Percentiles rank a stretch among this genome's conserved stretches.
phyloP scores from a whole-genome alignment of 2,888 invertebrate species.

The Andrena marginata region DNA sequence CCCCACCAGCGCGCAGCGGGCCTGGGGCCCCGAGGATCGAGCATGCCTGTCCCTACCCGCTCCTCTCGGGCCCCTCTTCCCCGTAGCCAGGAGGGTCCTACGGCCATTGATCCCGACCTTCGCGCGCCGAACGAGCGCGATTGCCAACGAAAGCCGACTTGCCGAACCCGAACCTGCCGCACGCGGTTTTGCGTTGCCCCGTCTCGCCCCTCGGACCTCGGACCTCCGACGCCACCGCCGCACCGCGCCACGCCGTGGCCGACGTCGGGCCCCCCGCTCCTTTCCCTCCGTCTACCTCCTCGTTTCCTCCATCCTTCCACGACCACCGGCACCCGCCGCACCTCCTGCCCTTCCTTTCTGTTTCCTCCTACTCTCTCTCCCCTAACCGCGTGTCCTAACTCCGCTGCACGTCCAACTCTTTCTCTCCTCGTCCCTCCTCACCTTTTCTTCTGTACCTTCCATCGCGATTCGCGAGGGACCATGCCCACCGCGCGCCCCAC shows the following conservation, averaged over 20 bases:
- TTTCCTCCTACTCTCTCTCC: constrained; percentile 59
- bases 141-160: constrained; percentile 82
- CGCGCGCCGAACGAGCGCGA: constrained; percentile 85
- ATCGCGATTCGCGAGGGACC: constrained; percentile 74
- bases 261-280: constrained; percentile 36
- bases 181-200: constrained; percentile 70
- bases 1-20: constrained; percentile 47
- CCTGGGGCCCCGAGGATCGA: constrained; percentile 63
- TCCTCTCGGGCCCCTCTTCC: constrained; percentile 37
- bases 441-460: constrained; percentile 19
- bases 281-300: constrained; percentile 52
- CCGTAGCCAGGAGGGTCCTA: constrained; percentile 80
- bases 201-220: constrained; percentile 29
- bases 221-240: constrained; percentile 1
- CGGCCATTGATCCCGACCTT: constrained; percentile 85
- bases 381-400: constrained; percentile 66
- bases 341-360: constrained; percentile 65
- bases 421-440: constrained; percentile 19
- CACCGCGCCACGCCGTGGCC: constrained; percentile 29
- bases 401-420: constrained; percentile 47
- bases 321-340: constrained; percentile 54
- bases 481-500: constrained; percentile 21
- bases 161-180: constrained; percentile 84
- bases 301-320: constrained; percentile 67
- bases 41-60: constrained; percentile 64